Base-by-base conservation (phyloP, 2,113 vertebrate genomes). In the Marcusenius ussheri region DNA sequence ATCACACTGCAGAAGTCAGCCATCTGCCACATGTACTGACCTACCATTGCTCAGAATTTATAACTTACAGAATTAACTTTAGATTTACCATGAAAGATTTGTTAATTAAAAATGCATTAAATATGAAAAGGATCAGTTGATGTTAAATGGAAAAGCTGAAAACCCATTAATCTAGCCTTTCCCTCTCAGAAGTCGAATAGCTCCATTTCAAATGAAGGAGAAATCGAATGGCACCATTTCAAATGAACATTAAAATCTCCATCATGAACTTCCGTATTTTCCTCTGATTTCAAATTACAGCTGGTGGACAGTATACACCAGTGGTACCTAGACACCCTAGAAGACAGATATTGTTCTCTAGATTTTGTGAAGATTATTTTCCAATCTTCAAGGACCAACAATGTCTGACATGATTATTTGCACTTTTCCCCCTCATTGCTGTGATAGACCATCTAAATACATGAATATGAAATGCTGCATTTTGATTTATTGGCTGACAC, bases 71-170 rank as follows among this genome's bases (percentile, higher is more conserved):
- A 93, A 93, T 92, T 92, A 92, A 89, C 92, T 93, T 91, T 90
- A 93, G 92, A 93, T 93, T 92, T 92, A 91, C 92, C 93, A 92
- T 93, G 93, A 95, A 94, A 93, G 91, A 94, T 94, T 93, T 94
- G 93, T 93, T 94, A 91, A 94, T 95, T 93, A 94, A 94, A 94
- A 93, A 94, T 93, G 91, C 93, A 94, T 94, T 94, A 95, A 93
- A 93, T 93, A 92, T 91, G 92, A 93, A 89, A 47, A 89, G 93
- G 92, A 93, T 93, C 92, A 93, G 91, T 94, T 93, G 92, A 94
- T 93, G 91, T 93, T 93, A 93, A 94, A 94, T 93, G 93, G 91
- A 93, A 92, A 89, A 27, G 88, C 89, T 89, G 85, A 91, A 91
- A 91, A 83, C 86, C 51, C 89, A 89, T 94, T 94, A 89, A 93